A percentile compares a stretch with the other conserved stretches of the same genome.
phyloP scores from a whole-genome alignment of 2,797 vertebrate species.

The Pseudomugil tenellus region DNA sequence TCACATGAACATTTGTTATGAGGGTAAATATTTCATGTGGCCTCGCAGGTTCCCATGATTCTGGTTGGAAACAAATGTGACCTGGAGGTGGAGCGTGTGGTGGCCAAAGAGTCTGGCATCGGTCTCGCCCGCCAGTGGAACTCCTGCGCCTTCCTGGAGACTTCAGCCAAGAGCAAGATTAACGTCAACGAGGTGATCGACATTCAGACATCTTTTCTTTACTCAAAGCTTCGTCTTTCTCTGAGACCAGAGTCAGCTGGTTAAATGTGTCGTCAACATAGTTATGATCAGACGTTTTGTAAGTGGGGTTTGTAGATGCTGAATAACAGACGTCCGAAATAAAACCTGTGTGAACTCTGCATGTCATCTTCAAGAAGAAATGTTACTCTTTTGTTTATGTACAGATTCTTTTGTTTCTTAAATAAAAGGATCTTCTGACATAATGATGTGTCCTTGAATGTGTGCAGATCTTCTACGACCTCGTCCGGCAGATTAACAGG shows the following conservation, averaged over 20 bases:
- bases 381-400: too few species aligned
- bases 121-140: conserved; percentile 97
- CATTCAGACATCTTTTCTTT: not conserved
- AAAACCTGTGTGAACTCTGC: too few species aligned
- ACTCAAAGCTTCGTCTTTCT: too few species aligned
- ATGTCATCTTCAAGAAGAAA: too few species aligned
- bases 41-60: conserved; percentile 93
- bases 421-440: too few species aligned
- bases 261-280: too few species aligned
- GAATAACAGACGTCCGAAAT: too few species aligned
- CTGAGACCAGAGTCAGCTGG: too few species aligned
- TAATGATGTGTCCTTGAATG: not conserved
- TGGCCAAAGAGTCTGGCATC: conserved; percentile 95
- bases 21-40: not conserved
- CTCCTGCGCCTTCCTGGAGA: conserved; percentile 99
- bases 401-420: not conserved
- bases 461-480: conserved; percentile 96
- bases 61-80: conserved; percentile 98
- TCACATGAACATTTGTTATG: too few species aligned
- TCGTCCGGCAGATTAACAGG: conserved; percentile 99
- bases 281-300: too few species aligned
- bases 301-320: too few species aligned
- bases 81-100: conserved; percentile 96
- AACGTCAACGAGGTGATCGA: conserved; percentile 93
- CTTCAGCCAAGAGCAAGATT: conserved; percentile 99